phyloP scores from a whole-genome alignment of 2,888 invertebrate species.

The Merodon equestris region DNA sequence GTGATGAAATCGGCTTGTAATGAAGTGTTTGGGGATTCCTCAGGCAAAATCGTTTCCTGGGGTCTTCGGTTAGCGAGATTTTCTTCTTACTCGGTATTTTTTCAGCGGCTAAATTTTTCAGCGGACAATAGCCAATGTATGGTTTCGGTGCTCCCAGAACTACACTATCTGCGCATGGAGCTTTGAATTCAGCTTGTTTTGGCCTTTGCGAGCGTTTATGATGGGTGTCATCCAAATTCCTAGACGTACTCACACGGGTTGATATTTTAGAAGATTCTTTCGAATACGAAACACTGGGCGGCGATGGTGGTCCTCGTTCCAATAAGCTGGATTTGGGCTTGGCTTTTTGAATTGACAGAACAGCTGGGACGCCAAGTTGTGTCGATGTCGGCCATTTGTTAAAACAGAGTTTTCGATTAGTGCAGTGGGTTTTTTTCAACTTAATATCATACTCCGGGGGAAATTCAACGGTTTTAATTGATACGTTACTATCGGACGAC shows the following conservation, averaged over 20 bases:
- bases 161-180: slow-evolving; percentile 73
- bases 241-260: slow-evolving; percentile 8
- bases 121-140: slow-evolving; percentile 73
- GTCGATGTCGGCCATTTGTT: neutral
- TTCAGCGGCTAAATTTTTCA: slow-evolving; percentile 70
- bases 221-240: neutral
- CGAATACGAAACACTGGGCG: neutral
- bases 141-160: slow-evolving; percentile 72
- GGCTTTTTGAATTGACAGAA: slow-evolving; percentile 12
- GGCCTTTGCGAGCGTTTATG: slow-evolving; percentile 10
- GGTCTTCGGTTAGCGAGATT: slow-evolving; percentile 76
- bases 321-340: neutral
- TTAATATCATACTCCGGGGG: slow-evolving; percentile 8
- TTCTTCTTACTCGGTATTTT: slow-evolving; percentile 71
- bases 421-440: slow-evolving; percentile 4
- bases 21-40: slow-evolving; percentile 73
- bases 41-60: slow-evolving; percentile 74
- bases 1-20: slow-evolving; percentile 69
- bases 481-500: slow-evolving; percentile 17
- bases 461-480: slow-evolving; percentile 33
- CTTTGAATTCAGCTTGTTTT: slow-evolving; percentile 68
- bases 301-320: neutral
- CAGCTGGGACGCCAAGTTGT: slow-evolving; percentile 1
- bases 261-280: neutral
- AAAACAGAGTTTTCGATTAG: neutral